Evolutionary conservation across 2,888 invertebrate genomes (phyloP).

Genomic region (Camponotus fellah): DNA sequence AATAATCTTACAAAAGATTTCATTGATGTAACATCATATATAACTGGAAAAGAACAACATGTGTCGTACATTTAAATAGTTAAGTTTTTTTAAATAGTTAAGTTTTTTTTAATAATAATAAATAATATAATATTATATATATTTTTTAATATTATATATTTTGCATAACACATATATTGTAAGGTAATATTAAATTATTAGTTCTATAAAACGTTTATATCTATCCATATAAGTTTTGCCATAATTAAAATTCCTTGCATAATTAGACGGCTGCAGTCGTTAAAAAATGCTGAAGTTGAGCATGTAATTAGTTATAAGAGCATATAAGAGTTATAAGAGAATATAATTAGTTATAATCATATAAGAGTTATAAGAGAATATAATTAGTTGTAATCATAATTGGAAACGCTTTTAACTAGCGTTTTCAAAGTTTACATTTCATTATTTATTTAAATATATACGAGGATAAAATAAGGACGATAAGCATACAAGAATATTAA

Average conservation of each 20-base stretch:
- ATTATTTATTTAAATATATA: not conserved
- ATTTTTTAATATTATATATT: too few species aligned
- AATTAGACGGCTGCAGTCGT: too few species aligned
- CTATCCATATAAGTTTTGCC: not conserved
- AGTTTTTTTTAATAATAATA: not conserved
- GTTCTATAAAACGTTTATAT: not conserved
- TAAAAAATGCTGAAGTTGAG: too few species aligned
- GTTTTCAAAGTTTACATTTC: conserved; percentile 13
- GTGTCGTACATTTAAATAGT: not conserved
- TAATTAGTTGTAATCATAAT: not conserved
- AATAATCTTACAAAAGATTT: not conserved
- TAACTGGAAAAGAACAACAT: not conserved
- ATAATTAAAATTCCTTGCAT: too few species aligned
- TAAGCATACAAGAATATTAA: conserved; percentile 14
- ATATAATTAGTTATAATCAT: not conserved
- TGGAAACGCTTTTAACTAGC: conserved; percentile 18
- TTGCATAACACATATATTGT: not conserved
- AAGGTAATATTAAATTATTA: not conserved
- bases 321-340: conserved; percentile 1
- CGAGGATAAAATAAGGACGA: conserved; percentile 11
- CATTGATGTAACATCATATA: not conserved
- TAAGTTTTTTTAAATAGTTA: not conserved
- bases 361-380: conserved; percentile 12
- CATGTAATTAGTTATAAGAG: not conserved
- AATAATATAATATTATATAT: not conserved